Conservation (phyloP, 2,113 vertebrate genomes). For the Perca fluviatilis region DNA sequence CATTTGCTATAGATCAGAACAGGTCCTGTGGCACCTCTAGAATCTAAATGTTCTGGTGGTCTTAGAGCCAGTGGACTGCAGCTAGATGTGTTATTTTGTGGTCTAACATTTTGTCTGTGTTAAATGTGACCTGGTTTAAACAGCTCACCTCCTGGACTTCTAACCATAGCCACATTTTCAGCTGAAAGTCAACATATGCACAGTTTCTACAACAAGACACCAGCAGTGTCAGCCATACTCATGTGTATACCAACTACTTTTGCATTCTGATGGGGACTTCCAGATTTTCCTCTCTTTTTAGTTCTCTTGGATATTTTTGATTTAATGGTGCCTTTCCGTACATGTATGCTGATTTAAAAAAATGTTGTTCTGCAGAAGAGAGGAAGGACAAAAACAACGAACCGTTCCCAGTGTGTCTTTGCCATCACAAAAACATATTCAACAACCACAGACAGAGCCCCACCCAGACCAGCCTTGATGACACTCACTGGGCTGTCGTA, state of each 20-base stretch:
- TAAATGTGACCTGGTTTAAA: constrained; percentile 6
- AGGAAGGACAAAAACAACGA: not conserved
- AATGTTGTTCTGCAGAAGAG: not conserved
- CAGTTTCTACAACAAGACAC: not conserved
- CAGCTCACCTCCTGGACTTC: not conserved
- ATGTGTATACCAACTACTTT: not conserved
- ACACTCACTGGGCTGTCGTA: constrained; percentile 89
- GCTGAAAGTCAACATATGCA: not conserved
- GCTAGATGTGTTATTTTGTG: not conserved
- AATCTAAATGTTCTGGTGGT: constrained; percentile 1
- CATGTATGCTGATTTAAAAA: not conserved
- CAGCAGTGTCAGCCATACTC: constrained; percentile 1
- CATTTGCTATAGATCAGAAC: not conserved
- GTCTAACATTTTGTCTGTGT: not conserved
- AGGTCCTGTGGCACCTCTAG: not conserved
- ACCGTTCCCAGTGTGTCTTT: not conserved
- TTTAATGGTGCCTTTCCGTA: not conserved
- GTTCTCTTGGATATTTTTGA: not conserved
- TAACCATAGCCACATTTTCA: not conserved
- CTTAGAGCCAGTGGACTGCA: not conserved
- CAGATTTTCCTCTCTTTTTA: not conserved
- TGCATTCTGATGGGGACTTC: not conserved
- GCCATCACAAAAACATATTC: not conserved
- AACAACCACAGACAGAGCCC: not conserved
- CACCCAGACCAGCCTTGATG: not conserved